These are phyloP conservation scores for Tanytarsus gracilentus DNA, from an alignment of 2,888 invertebrate species.

Conservation along the genomic window DNA sequence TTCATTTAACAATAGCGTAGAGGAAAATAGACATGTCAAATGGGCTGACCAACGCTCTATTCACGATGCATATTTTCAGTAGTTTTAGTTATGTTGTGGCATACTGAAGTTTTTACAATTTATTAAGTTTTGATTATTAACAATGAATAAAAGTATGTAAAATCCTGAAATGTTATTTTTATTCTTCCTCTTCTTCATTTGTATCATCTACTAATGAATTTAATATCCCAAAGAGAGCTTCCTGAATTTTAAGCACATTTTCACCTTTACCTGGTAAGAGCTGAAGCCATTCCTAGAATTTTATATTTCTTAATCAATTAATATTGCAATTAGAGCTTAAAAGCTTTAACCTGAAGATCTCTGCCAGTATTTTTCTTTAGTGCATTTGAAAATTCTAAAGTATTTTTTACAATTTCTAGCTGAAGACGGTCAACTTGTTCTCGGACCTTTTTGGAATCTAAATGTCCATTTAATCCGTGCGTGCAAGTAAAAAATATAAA, in stretches of 20 bases:
- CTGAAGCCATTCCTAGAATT: neutral
- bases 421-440: neutral
- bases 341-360: neutral
- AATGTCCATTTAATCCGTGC: neutral
- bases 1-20: slow-evolving; percentile 49
- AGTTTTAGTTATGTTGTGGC: no score
- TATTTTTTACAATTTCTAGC: neutral
- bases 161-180: no score
- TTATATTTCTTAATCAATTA: neutral
- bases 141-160: no score
- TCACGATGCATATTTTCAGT: neutral
- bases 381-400: neutral
- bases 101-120: no score
- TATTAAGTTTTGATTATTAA: no score
- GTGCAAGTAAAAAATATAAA: neutral
- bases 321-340: neutral
- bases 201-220: no score
- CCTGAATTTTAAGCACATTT: neutral
- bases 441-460: neutral
- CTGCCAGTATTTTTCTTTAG: slow-evolving; percentile 6
- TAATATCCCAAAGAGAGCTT: no score
- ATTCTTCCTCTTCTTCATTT: no score
- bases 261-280: neutral
- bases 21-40: slow-evolving; percentile 56
- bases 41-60: slow-evolving; percentile 52